phyloP scores from a whole-genome alignment of 2,888 invertebrate species.

The Drosophila sordidula region DNA sequence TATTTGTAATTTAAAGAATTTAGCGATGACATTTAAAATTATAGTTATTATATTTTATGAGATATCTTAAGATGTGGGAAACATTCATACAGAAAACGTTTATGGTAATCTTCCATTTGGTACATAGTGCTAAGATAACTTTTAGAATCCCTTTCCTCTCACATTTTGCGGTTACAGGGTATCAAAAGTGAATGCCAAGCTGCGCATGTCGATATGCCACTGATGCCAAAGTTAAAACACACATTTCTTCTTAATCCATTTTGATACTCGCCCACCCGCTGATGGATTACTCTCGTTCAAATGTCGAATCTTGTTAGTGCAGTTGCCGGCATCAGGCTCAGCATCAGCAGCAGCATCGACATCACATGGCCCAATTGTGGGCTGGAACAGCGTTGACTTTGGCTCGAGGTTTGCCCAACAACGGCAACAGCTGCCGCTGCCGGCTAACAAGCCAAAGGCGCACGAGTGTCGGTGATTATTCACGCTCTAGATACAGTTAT shows the following conservation, averaged over 20 bases:
- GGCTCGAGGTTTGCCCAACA: constrained; percentile 26
- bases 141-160: too few species aligned
- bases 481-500: constrained; percentile 62
- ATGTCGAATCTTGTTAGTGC: constrained; percentile 75
- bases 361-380: constrained; percentile 40
- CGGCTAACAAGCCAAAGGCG: constrained; percentile 57
- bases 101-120: too few species aligned
- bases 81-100: too few species aligned
- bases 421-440: constrained; percentile 66
- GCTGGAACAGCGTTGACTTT: constrained; percentile 30
- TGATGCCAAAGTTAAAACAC: constrained; percentile 49
- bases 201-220: constrained; percentile 45
- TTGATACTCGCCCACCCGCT: constrained; percentile 62
- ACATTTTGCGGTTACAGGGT: not conserved
- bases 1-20: not conserved
- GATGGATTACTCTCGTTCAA: constrained; percentile 77
- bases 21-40: not conserved
- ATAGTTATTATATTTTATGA: too few species aligned
- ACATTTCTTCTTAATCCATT: constrained; percentile 70
- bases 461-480: constrained; percentile 67
- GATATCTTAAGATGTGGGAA: too few species aligned
- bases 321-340: constrained; percentile 22
- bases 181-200: constrained; percentile 19
- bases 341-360: not conserved
- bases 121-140: too few species aligned